phyloP scores from a whole-genome alignment of 2,888 invertebrate genomes.

The Apamea anceps region DNA sequence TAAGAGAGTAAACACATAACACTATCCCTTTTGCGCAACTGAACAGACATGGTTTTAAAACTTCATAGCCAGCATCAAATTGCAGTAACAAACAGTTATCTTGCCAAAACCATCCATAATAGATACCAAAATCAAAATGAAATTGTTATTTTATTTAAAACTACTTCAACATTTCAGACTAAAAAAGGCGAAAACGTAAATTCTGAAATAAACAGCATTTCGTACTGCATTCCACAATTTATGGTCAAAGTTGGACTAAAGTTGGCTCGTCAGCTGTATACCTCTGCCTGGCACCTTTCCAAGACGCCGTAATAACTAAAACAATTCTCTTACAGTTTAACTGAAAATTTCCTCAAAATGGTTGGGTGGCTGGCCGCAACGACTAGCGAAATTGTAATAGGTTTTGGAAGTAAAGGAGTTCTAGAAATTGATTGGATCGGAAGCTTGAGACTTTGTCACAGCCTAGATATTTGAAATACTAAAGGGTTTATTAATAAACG shows the following conservation, averaged over 20 bases:
- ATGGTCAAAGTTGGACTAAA: slow-evolving; percentile 52
- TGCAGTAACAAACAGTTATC: neutral
- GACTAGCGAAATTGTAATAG: slow-evolving; percentile 13
- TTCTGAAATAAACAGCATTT: slow-evolving; percentile 47
- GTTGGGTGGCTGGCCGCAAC: slow-evolving; percentile 27
- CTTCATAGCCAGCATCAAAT: neutral
- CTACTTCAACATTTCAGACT: neutral
- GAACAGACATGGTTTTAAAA: neutral
- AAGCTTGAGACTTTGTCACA: neutral
- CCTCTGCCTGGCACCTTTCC: slow-evolving; percentile 57
- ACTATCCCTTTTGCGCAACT: too few species aligned
- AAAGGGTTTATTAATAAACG: neutral
- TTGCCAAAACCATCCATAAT: slow-evolving; percentile 5
- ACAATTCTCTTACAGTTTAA: slow-evolving; percentile 45
- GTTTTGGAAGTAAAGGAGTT: slow-evolving; percentile 15
- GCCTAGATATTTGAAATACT: neutral
- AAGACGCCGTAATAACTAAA: slow-evolving; percentile 50
- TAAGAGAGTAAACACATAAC: neutral
- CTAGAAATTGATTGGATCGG: slow-evolving; percentile 13
- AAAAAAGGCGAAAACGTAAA: slow-evolving; percentile 25
- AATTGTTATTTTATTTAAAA: slow-evolving; percentile 22
- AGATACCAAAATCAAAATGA: neutral
- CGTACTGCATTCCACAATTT: slow-evolving; percentile 58
- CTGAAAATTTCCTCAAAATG: slow-evolving; percentile 50
- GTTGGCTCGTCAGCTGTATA: slow-evolving; percentile 62